Evolutionary conservation across 37 sponge, comb jelly and placozoan genomes (phyloP).

Genomic region (Spongilla lacustris): DNA sequence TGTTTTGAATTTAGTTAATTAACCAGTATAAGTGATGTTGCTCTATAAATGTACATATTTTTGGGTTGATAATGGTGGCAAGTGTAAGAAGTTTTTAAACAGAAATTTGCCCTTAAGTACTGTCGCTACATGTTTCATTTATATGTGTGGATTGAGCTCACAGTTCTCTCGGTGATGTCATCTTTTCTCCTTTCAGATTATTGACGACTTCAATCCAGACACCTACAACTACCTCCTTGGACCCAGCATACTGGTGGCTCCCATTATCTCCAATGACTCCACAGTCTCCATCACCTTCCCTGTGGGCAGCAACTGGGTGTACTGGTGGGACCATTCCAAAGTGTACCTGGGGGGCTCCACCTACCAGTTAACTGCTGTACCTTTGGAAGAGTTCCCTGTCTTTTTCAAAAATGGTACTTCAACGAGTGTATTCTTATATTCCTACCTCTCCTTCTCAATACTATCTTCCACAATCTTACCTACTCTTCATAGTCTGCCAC

Average conservation of each 20-base stretch:
- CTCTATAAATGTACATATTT: no score
- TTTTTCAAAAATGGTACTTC: slow-evolving; percentile 56
- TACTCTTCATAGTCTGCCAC: no score
- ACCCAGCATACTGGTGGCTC: slow-evolving; percentile 65
- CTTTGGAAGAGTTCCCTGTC: slow-evolving; percentile 62
- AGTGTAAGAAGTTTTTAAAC: no score
- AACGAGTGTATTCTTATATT: neutral
- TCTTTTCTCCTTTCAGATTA: slow-evolving; percentile 30
- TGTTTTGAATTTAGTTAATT: no score
- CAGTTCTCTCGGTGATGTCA: neutral
- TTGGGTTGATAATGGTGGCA: no score
- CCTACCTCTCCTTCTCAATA: no score
- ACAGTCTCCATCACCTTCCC: slow-evolving; percentile 60
- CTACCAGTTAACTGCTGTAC: slow-evolving; percentile 4
- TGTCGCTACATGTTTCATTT: no score
- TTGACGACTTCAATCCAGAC: slow-evolving; percentile 71
- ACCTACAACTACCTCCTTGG: slow-evolving; percentile 88
- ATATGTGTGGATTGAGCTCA: no score
- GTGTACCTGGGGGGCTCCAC: slow-evolving; percentile 53
- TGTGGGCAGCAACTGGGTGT: slow-evolving; percentile 51
- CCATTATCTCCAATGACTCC: slow-evolving; percentile 40
- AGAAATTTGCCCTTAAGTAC: no score
- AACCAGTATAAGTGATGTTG: no score
- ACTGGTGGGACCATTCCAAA: slow-evolving; percentile 61
- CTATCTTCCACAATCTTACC: no score